phyloP scores from a whole-genome alignment of 2,888 invertebrate species.

The Tetanocera ferruginea region DNA sequence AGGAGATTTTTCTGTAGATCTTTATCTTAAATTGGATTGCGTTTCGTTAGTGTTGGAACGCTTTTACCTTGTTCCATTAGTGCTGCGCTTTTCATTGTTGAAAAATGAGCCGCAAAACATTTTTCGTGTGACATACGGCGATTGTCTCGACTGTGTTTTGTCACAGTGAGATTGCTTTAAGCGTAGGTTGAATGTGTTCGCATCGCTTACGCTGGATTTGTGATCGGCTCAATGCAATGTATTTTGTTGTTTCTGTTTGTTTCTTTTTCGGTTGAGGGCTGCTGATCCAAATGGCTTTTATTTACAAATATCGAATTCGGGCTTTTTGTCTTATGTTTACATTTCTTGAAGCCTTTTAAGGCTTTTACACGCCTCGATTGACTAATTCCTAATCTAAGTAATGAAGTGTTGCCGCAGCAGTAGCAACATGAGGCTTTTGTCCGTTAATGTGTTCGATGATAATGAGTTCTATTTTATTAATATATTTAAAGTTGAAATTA shows the following conservation, averaged over 20 bases:
- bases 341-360: background rate
- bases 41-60: background rate
- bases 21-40: slow-evolving; percentile 11
- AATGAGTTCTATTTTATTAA: background rate
- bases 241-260: background rate
- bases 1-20: slow-evolving; percentile 3
- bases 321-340: background rate
- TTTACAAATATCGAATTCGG: background rate
- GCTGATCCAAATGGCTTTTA: slow-evolving; percentile 1
- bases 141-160: background rate
- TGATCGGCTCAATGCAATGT: background rate
- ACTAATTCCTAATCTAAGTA: slow-evolving; percentile 7
- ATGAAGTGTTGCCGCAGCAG: slow-evolving; percentile 22
- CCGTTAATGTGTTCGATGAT: slow-evolving; percentile 1
- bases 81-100: slow-evolving; percentile 20
- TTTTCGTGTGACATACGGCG: slow-evolving; percentile 14
- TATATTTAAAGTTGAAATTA: background rate
- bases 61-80: slow-evolving; percentile 25
- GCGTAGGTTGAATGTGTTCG: background rate
- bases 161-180: background rate
- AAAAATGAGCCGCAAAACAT: slow-evolving; percentile 5
- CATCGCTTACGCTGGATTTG: background rate
- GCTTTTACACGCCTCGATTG: slow-evolving; percentile 2
- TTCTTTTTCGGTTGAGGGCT: background rate
- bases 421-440: slow-evolving; percentile 14